Percentiles rank a stretch among this genome's conserved stretches.
phyloP scores from a whole-genome alignment of 2,888 invertebrate genomes.

The Hybos culiciformis region DNA sequence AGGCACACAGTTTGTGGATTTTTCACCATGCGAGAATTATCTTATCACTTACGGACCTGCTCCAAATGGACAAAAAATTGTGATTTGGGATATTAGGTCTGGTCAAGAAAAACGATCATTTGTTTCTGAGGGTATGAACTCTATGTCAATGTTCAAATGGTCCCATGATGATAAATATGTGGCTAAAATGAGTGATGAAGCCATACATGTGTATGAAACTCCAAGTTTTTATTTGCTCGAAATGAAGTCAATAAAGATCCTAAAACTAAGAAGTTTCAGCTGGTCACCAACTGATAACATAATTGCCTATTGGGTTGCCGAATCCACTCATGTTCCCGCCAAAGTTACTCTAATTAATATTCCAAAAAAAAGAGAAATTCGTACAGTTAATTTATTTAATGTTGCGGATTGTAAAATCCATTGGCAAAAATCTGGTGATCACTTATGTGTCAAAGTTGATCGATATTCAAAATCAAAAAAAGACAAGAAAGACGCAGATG shows the following conservation, averaged over 20 bases:
- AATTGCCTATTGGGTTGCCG: slow-evolving; percentile 96
- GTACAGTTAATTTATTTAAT: slow-evolving; percentile 92
- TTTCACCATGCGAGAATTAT: slow-evolving; percentile 95
- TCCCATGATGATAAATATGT: slow-evolving; percentile 92
- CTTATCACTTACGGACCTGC: slow-evolving; percentile 87
- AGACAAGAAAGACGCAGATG: slow-evolving; percentile 79
- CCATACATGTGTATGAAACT: slow-evolving; percentile 90
- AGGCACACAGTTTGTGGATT: slow-evolving; percentile 89
- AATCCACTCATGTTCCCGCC: slow-evolving; percentile 92
- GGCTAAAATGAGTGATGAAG: slow-evolving; percentile 70
- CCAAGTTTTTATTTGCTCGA: slow-evolving; percentile 89
- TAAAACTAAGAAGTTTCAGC: slow-evolving; percentile 82
- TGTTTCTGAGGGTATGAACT: slow-evolving; percentile 66
- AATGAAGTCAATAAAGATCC: slow-evolving; percentile 85
- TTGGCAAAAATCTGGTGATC: slow-evolving; percentile 98
- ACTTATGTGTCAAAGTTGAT: slow-evolving; percentile 91
- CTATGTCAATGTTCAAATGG: slow-evolving; percentile 96
- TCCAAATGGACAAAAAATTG: slow-evolving; percentile 61
- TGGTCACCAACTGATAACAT: slow-evolving; percentile 98
- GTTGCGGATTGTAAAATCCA: slow-evolving; percentile 97
- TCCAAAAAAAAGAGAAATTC: slow-evolving; percentile 74
- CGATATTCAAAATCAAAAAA: slow-evolving; percentile 81
- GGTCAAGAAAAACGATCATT: slow-evolving; percentile 88
- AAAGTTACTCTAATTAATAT: slow-evolving; percentile 86
- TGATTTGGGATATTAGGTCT: slow-evolving; percentile 95